phyloP scores from a whole-genome alignment of 2,888 invertebrate species.

The Sminthurinus aureus region DNA sequence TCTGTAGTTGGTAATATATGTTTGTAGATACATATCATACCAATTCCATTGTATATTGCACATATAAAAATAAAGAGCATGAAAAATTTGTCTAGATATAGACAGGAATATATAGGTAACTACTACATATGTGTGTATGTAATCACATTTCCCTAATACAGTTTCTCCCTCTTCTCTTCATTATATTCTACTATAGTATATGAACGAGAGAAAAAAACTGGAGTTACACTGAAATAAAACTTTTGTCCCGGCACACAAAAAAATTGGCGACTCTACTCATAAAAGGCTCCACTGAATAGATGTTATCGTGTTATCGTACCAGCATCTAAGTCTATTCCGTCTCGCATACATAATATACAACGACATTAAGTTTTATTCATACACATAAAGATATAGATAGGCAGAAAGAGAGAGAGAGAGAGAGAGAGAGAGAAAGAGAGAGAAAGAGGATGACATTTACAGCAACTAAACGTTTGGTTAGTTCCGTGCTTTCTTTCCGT shows the following conservation, averaged over 20 bases:
- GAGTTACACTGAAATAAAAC: not conserved
- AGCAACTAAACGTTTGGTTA: not conserved
- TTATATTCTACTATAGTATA: not conserved
- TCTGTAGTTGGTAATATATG: too few species aligned
- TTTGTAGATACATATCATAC: too few species aligned
- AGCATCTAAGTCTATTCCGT: not conserved
- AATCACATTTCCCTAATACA: not conserved
- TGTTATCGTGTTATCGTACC: conserved; percentile 14
- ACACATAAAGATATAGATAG: not conserved
- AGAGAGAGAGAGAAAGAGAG: too few species aligned
- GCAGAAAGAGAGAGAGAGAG: too few species aligned
- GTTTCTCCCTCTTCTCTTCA: not conserved
- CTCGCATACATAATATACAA: not conserved
- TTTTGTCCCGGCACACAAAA: not conserved
- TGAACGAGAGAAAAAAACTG: not conserved
- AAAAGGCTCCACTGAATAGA: conserved; percentile 13
- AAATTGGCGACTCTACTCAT: not conserved
- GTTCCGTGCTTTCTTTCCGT: not conserved
- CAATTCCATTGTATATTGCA: too few species aligned
- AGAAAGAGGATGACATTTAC: not conserved
- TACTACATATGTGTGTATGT: not conserved
- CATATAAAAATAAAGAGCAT: too few species aligned
- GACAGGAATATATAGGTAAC: not conserved
- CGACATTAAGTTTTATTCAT: not conserved
- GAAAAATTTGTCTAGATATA: not conserved